Conservation (phyloP, 2,888 invertebrate genomes). For the Gerris lacustris region DNA sequence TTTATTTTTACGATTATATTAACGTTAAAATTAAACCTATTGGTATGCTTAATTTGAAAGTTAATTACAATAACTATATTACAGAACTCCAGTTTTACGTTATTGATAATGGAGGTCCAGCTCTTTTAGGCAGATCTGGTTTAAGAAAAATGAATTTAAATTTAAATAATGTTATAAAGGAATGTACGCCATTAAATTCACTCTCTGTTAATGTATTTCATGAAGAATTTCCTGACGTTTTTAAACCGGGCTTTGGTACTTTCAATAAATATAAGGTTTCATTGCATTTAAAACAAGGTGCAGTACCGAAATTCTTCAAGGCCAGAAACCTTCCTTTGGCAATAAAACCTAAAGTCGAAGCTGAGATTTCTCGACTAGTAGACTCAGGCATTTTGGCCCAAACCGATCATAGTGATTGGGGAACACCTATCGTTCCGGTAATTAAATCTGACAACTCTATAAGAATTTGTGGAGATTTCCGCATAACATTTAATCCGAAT, state of each 20-base stretch:
- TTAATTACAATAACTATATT: neutral
- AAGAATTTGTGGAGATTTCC: slow-evolving; percentile 34
- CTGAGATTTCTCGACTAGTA: slow-evolving; percentile 28
- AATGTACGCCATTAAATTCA: neutral
- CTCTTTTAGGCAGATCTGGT: slow-evolving; percentile 12
- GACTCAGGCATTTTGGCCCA: slow-evolving; percentile 26
- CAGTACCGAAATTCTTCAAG: slow-evolving; percentile 28
- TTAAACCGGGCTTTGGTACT: neutral
- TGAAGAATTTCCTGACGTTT: no score
- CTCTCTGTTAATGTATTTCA: no score
- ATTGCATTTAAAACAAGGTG: slow-evolving; percentile 5
- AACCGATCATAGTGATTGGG: slow-evolving; percentile 31
- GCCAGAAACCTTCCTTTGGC: slow-evolving; percentile 30
- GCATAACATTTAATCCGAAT: slow-evolving; percentile 33
- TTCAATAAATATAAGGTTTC: slow-evolving; percentile 7
- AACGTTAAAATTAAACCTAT: slow-evolving; percentile 6
- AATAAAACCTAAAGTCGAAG: slow-evolving; percentile 27
- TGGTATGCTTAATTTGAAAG: slow-evolving; percentile 11
- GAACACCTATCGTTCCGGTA: slow-evolving; percentile 35
- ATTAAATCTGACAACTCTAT: slow-evolving; percentile 33
- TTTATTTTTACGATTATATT: slow-evolving; percentile 8
- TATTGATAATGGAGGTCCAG: slow-evolving; percentile 7
- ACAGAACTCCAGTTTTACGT: slow-evolving; percentile 4
- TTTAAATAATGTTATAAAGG: neutral
- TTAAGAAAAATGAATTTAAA: slow-evolving; percentile 8